Evolutionary conservation across 1,140 invertebrate genomes (phyloP).

Genomic region (Trichonephila clavata): DNA sequence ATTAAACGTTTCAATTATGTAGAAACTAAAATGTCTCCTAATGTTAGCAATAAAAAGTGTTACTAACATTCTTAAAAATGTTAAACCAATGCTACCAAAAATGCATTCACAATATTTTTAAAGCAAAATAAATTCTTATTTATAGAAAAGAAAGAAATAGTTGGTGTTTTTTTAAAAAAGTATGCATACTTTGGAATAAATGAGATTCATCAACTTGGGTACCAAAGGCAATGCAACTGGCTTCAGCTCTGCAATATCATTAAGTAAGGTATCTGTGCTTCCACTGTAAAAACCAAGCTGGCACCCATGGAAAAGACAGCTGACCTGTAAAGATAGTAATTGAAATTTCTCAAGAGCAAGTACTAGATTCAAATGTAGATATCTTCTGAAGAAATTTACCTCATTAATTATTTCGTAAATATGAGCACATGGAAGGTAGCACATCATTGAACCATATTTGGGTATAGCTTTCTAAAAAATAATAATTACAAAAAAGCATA

Average conservation of each 20-base stretch:
- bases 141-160: background rate
- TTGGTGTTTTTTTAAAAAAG: background rate
- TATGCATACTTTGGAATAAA: conserved; percentile 59
- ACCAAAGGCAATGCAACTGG: conserved; percentile 92
- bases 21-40: too few relatives aligned
- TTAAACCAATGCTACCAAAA: too few relatives aligned
- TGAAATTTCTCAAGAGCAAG: background rate
- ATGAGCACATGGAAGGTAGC: conserved; percentile 71
- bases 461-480: conserved; percentile 47
- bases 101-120: background rate
- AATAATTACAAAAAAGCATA: too few relatives aligned
- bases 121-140: too few relatives aligned
- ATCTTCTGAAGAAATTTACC: conserved; percentile 21
- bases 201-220: conserved; percentile 70
- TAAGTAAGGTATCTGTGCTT: conserved; percentile 92
- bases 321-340: background rate
- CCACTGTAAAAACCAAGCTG: conserved; percentile 96
- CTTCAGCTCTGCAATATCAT: conserved; percentile 94
- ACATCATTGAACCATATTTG: conserved; percentile 84
- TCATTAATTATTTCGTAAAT: conserved; percentile 75
- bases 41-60: too few relatives aligned
- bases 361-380: background rate
- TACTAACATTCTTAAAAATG: too few relatives aligned
- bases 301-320: conserved; percentile 83
- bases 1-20: too few relatives aligned